A percentile compares a stretch with the other conserved stretches of the same genome.
phyloP scores from a whole-genome alignment of 2,113 vertebrate species.

The Okapia johnstoni region DNA sequence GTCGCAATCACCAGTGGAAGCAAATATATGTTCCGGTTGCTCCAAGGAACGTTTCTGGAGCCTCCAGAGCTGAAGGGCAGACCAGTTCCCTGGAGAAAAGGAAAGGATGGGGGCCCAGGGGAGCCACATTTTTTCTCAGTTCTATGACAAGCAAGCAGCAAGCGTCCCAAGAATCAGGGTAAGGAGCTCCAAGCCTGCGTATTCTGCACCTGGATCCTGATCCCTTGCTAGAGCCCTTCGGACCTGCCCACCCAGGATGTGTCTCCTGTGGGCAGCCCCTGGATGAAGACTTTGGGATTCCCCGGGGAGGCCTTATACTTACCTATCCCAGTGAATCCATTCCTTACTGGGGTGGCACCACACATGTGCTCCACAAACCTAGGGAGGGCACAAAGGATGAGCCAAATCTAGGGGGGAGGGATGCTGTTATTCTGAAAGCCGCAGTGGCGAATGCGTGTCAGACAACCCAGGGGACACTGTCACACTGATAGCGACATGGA shows the following conservation, averaged over 20 bases:
- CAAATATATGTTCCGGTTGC: slow-evolving; percentile 61
- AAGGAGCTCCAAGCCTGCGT: rapidly evolving
- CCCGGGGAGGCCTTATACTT: neutral
- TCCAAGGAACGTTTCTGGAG: slow-evolving; percentile 18
- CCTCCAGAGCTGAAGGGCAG: neutral
- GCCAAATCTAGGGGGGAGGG: neutral
- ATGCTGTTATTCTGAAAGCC: neutral
- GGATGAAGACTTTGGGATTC: neutral
- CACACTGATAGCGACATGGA: neutral
- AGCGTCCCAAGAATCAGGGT: neutral
- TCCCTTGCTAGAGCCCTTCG: rapidly evolving
- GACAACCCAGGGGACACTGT: neutral
- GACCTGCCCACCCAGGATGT: neutral
- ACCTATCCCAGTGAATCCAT: neutral
- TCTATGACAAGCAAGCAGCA: neutral
- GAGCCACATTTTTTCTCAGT: neutral
- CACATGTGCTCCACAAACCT: neutral
- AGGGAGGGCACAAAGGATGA: neutral
- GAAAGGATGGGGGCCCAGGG: neutral
- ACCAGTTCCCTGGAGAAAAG: neutral
- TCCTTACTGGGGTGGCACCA: neutral
- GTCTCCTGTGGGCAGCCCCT: neutral
- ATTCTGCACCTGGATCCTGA: neutral
- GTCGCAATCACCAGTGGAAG: slow-evolving; percentile 18
- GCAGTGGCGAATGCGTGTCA: neutral